Conservation (phyloP, 2,797 vertebrate species). For the Chelmon rostratus region DNA sequence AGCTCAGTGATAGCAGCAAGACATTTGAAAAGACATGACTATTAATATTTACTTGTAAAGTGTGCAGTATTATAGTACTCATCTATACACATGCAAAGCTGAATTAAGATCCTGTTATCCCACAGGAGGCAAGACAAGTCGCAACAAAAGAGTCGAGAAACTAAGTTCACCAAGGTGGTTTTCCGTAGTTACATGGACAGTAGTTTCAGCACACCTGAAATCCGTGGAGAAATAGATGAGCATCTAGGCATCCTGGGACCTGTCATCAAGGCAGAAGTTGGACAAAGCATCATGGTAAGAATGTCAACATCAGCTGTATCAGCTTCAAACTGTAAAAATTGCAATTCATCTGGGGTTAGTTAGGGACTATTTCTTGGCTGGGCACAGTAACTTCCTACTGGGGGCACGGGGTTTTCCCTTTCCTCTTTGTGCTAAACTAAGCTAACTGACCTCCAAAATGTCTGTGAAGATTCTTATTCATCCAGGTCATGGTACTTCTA, state of each 20-base stretch:
- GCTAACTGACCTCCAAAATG: background rate
- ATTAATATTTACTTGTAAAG: background rate
- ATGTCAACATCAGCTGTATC: background rate
- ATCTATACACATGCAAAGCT: background rate
- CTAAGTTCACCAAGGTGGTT: slow-evolving; percentile 90
- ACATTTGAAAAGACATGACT: background rate
- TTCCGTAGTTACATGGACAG: slow-evolving; percentile 92
- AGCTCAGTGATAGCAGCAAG: slow-evolving; percentile 13
- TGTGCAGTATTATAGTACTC: background rate
- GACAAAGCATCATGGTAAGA: slow-evolving; percentile 92
- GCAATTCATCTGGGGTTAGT: too few species aligned
- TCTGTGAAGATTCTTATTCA: too few species aligned
- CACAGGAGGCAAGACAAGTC: slow-evolving; percentile 81
- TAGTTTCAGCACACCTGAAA: slow-evolving; percentile 86
- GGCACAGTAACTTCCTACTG: background rate
- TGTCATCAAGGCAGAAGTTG: slow-evolving; percentile 93
- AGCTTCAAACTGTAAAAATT: background rate
- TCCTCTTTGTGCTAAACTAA: background rate
- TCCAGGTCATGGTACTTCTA: too few species aligned
- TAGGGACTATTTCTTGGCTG: background rate
- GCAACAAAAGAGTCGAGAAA: slow-evolving; percentile 63
- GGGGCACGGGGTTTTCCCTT: background rate
- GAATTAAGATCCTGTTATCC: slow-evolving; percentile 9
- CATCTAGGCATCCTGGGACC: slow-evolving; percentile 96
- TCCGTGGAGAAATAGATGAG: slow-evolving; percentile 90